Evolutionary conservation across 2,888 invertebrate genomes (phyloP), one percentile per base, ranked within the genome.

Genomic region (Elysia crispata): DNA sequence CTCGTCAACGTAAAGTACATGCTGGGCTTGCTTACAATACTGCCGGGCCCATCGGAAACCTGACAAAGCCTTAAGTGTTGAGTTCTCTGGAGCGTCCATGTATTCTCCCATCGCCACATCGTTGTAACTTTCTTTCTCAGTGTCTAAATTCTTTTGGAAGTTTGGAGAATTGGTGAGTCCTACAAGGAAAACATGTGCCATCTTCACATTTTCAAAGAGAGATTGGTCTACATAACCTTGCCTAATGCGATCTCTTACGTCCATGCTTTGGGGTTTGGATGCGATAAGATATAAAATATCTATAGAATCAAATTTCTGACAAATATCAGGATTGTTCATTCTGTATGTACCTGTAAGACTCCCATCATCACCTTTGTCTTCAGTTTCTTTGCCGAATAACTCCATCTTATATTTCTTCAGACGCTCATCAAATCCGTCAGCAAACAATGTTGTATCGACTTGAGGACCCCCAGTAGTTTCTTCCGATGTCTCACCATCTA

Each of bases 31-130:
- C 13, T 20, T 18, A 31, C 80, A 80, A 62, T 54, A 80, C 50
- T 74, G 74, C 8, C 33, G n/a, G 0, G 69, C 76, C 80, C 80
- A 80, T 5, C 76, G 76, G 28, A 80, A 20, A 5, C 80, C 80
- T 70, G 70, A 76, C 11, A 80, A 30, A 0, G 76, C 80, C 62
- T 80, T 80, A 0, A 66, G 15, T 20, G 80, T 50, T 3, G 31
- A n/a, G 28, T 66, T 76, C n/a, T 70, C 70, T 13, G 80, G 70
- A 13, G 18, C 62, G 41, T 80, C 80, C 15, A 49, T 3, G 33
- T 76, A 80, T 30, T 69, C 76, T 30, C 80, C 80, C 72, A 76
- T 75, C 1, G 76, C 50, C 15, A 80, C 67, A 28, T 80, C 80
- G 5, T 41, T 57, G 54, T 70, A 50, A 1, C 20, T 5, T 25